Evolutionary conservation across 2,888 invertebrate genomes (phyloP).

Genomic region (Drosophila leonis): DNA sequence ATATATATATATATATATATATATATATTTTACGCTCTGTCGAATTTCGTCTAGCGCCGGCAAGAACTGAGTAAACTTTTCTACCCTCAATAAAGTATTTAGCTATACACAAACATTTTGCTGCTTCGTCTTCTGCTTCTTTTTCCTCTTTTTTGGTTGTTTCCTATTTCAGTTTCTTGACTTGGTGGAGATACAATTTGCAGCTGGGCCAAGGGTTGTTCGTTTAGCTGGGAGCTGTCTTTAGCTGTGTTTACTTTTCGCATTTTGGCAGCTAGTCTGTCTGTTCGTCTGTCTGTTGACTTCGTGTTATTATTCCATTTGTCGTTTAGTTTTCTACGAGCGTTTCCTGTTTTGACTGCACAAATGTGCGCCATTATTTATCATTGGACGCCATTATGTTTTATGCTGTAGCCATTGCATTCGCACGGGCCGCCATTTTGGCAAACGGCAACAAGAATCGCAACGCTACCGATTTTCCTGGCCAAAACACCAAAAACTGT

Average conservation of each 20-base stretch:
- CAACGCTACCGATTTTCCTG: slow-evolving; percentile 33
- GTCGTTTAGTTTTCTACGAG: slow-evolving; percentile 70
- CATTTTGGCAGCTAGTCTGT: slow-evolving; percentile 26
- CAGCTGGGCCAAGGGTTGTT: slow-evolving; percentile 40
- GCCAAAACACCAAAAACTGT: slow-evolving; percentile 18
- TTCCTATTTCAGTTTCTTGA: slow-evolving; percentile 5
- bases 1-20: not conserved
- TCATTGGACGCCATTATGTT: slow-evolving; percentile 69
- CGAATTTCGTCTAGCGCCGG: slow-evolving; percentile 32
- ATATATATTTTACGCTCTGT: slow-evolving; percentile 21
- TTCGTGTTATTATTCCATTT: slow-evolving; percentile 70
- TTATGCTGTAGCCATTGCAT: slow-evolving; percentile 54
- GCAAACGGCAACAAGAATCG: slow-evolving; percentile 32
- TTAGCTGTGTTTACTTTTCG: slow-evolving; percentile 28
- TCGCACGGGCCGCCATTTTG: slow-evolving; percentile 57
- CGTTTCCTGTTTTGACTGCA: slow-evolving; percentile 79
- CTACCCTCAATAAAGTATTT: slow-evolving; percentile 42
- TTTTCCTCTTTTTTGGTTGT: not conserved
- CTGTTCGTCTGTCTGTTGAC: slow-evolving; percentile 10
- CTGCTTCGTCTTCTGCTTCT: not conserved
- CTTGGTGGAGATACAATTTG: not conserved
- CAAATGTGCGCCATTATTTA: slow-evolving; percentile 73
- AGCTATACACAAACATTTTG: slow-evolving; percentile 31
- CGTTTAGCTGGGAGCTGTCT: slow-evolving; percentile 1
- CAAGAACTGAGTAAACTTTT: slow-evolving; percentile 34